Evolutionary conservation across 2,888 invertebrate genomes (phyloP).

Genomic region (Adelognathus sp.): DNA sequence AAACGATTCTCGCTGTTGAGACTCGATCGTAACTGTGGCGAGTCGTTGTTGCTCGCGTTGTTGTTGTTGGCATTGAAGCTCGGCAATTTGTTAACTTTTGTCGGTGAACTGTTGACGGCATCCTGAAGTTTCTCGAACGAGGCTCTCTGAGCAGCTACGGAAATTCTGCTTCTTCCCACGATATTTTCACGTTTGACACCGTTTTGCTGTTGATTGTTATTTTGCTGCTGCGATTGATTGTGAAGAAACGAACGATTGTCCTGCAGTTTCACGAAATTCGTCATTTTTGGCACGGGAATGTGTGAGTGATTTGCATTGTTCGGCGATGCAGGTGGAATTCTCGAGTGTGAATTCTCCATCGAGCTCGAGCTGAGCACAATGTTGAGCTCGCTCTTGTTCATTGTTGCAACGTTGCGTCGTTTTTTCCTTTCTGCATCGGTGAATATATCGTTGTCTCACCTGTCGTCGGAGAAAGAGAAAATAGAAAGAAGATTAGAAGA

Average conservation of each 20-base stretch:
- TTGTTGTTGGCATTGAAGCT: conserved; percentile 34
- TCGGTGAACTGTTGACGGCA: conserved; percentile 39
- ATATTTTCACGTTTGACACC: conserved; percentile 49
- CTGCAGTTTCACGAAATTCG: conserved; percentile 66
- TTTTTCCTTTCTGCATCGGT: not conserved
- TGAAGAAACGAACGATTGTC: conserved; percentile 58
- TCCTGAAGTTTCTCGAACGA: conserved; percentile 77
- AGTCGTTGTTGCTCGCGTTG: conserved; percentile 48
- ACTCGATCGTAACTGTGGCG: not conserved
- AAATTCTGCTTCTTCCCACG: conserved; percentile 66
- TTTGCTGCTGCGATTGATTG: conserved; percentile 47
- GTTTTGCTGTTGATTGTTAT: conserved; percentile 33
- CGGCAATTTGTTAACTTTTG: conserved; percentile 3
- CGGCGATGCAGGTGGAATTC: conserved; percentile 30
- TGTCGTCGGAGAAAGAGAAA: conserved; percentile 22
- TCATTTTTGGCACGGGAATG: conserved; percentile 76
- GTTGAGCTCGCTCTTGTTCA: conserved; percentile 75
- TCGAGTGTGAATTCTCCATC: conserved; percentile 55
- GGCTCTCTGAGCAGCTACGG: conserved; percentile 78
- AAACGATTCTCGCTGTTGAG: conserved; percentile 45
- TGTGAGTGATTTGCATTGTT: conserved; percentile 72
- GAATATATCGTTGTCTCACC: conserved; percentile 14
- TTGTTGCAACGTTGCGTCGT: conserved; percentile 47
- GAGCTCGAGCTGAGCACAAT: conserved; percentile 66
- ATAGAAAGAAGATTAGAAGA: not conserved